Conservation (phyloP, 2,113 vertebrate species). For the Nanger granti region DNA sequence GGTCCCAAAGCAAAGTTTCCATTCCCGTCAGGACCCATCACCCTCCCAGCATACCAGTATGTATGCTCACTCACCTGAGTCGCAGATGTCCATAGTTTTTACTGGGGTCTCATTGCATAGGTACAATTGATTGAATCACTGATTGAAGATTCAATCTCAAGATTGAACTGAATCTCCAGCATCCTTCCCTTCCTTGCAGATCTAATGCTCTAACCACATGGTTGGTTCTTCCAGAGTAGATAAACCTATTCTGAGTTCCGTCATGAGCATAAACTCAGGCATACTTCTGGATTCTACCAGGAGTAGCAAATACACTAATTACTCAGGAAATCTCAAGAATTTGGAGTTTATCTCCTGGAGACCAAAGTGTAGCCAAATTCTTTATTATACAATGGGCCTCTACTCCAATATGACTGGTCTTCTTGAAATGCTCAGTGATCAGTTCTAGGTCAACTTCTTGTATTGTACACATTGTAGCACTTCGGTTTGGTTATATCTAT, state of each 20-base stretch:
- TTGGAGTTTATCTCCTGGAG: background rate
- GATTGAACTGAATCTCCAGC: background rate
- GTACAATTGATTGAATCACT: background rate
- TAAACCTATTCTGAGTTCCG: background rate
- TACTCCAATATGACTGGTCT: background rate
- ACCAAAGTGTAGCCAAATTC: background rate
- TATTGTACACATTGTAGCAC: background rate
- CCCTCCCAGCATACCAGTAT: background rate
- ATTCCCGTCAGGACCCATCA: background rate
- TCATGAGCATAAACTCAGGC: background rate
- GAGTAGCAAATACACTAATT: background rate
- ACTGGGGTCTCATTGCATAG: background rate
- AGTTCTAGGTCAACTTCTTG: background rate
- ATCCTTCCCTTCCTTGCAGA: background rate
- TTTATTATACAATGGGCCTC: background rate
- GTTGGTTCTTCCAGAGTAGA: background rate
- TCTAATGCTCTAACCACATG: background rate
- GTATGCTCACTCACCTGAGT: background rate
- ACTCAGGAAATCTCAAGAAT: background rate
- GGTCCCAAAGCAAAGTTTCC: background rate
- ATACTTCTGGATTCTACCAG: background rate
- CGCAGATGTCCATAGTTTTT: background rate
- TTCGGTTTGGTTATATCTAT: background rate
- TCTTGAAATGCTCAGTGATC: background rate
- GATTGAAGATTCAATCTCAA: background rate